Percentiles rank a stretch among this genome's conserved stretches.
phyloP scores from a whole-genome alignment of 2,888 invertebrate genomes.

The Criorhina ranunculi region DNA sequence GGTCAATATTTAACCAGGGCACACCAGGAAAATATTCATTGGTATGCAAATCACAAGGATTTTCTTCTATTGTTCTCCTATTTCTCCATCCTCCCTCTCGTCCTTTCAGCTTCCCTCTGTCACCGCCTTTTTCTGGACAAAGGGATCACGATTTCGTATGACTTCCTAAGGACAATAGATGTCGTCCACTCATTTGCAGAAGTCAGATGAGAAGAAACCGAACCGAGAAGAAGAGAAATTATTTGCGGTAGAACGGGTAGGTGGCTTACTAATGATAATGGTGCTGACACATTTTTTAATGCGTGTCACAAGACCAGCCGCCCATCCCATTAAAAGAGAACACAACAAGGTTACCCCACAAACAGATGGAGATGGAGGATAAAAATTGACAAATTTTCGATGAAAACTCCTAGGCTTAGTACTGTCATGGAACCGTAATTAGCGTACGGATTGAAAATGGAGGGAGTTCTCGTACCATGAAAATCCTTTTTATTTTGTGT shows the following conservation, averaged over 20 bases:
- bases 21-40: conserved; percentile 80
- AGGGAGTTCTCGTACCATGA: neutral
- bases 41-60: conserved; percentile 83
- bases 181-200: conserved; percentile 61
- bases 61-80: conserved; percentile 78
- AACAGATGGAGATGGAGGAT: conserved; percentile 3
- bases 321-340: conserved; percentile 33
- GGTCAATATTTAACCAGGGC: conserved; percentile 79
- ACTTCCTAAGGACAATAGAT: conserved; percentile 63
- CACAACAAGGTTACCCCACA: conserved; percentile 16
- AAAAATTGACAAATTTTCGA: conserved; percentile 59
- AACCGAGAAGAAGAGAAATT: conserved; percentile 31
- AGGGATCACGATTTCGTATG: conserved; percentile 52
- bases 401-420: conserved; percentile 44
- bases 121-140: conserved; percentile 38
- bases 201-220: conserved; percentile 6
- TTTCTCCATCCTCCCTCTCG: neutral
- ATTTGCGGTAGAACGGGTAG: conserved; percentile 60
- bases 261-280: conserved; percentile 71
- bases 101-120: neutral
- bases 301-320: conserved; percentile 54
- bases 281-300: conserved; percentile 73
- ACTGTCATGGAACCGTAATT: conserved; percentile 63
- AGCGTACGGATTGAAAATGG: conserved; percentile 37
- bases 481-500: conserved; percentile 61